phyloP scores from a whole-genome alignment of 2,113 vertebrate species.

The Tetraodon nigroviridis region DNA sequence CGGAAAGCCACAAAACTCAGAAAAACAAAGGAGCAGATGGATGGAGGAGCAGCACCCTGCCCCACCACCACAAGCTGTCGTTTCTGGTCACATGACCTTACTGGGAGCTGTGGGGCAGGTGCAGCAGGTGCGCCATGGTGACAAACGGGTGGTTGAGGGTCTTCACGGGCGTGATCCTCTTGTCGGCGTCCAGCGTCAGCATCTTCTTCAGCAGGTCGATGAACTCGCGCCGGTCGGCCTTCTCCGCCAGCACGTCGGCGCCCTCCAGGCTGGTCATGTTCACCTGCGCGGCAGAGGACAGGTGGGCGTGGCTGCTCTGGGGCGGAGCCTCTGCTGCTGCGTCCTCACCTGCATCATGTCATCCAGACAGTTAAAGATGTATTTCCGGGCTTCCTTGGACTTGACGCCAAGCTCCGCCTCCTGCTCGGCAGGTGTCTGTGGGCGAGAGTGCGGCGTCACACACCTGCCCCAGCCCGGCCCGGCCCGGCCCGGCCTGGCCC shows the following conservation, averaged over 20 bases:
- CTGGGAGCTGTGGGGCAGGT: conserved; percentile 98
- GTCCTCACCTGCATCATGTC: conserved; percentile 93
- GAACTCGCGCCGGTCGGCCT: conserved; percentile 94
- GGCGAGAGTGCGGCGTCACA: not conserved
- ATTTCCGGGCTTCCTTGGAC: conserved; percentile 97
- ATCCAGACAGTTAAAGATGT: conserved; percentile 98
- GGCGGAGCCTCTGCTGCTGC: not conserved
- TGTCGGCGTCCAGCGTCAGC: conserved; percentile 97
- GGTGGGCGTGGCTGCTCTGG: not conserved
- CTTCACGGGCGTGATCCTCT: conserved; percentile 94
- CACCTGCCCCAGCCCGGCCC: too few species aligned
- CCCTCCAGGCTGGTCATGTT: conserved; percentile 98
- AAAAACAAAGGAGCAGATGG: too few species aligned
- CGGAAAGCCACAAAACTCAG: too few species aligned
- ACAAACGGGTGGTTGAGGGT: conserved; percentile 95
- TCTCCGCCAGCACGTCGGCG: conserved; percentile 96
- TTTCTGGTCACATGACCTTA: conserved; percentile 64
- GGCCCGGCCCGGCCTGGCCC: too few species aligned
- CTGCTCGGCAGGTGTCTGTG: conserved; percentile 91
- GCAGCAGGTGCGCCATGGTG: conserved; percentile 94
- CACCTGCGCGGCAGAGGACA: conserved; percentile 75
- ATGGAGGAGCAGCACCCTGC: too few species aligned
- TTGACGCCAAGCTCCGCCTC: conserved; percentile 96
- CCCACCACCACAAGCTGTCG: too few species aligned
- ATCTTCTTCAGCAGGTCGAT: conserved; percentile 99